phyloP scores from a whole-genome alignment of 2,797 vertebrate genomes.

The Characodon lateralis region DNA sequence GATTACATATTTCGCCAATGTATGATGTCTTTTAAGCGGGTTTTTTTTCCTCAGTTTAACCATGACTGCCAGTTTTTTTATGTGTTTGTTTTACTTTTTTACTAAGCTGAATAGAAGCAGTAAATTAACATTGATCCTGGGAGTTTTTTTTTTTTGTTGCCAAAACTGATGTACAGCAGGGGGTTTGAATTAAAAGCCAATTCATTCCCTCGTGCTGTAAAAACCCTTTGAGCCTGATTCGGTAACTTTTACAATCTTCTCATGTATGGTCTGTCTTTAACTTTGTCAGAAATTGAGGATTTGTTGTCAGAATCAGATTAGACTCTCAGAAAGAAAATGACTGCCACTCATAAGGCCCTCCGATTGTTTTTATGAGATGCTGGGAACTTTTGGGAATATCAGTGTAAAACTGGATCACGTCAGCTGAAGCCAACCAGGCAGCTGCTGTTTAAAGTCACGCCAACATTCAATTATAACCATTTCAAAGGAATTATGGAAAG shows the following conservation, averaged over 20 bases:
- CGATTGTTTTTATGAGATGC: constrained; percentile 35
- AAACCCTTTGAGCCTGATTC: constrained; percentile 46
- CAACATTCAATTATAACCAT: constrained; percentile 25
- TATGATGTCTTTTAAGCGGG: constrained; percentile 64
- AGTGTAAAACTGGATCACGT: constrained; percentile 55
- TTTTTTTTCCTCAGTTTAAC: constrained; percentile 57
- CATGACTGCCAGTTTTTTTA: constrained; percentile 75
- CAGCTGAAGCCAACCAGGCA: constrained; percentile 37
- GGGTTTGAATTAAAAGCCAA: constrained; percentile 42
- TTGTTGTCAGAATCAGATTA: constrained; percentile 37
- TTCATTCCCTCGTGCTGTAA: constrained; percentile 44
- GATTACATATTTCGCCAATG: constrained; percentile 74
- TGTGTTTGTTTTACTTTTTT: constrained; percentile 47
- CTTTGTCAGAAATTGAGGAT: constrained; percentile 52
- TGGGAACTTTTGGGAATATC: constrained; percentile 35
- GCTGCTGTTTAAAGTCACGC: constrained; percentile 48
- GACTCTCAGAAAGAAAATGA: constrained; percentile 34
- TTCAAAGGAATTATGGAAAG: constrained; percentile 35
- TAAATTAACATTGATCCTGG: constrained; percentile 67
- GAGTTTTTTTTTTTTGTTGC: constrained; percentile 63
- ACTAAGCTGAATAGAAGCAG: constrained; percentile 55
- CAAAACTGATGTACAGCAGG: constrained; percentile 69
- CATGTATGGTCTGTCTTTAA: constrained; percentile 59
- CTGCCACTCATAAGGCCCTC: constrained; percentile 67
- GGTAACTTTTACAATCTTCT: constrained; percentile 54